Base-by-base conservation (phyloP, 2,113 vertebrate genomes). In the Illadopsis cleaveri region DNA sequence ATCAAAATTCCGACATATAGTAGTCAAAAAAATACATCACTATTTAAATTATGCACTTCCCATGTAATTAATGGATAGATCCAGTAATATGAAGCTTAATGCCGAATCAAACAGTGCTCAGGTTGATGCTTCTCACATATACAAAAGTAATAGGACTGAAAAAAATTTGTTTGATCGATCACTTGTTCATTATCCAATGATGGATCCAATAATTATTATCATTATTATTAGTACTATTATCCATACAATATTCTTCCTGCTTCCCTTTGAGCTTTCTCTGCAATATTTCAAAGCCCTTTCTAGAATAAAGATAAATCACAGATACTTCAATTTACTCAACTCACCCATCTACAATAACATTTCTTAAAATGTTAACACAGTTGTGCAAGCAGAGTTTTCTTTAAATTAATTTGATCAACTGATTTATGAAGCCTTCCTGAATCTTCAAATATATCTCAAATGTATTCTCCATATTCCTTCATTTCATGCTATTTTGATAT, bases 351-450 rank as follows among this genome's bases (percentile, higher is more conserved):
- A 61, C 33, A 86, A 51, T n/a, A 47, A n/a, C 13, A 33, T 78
- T 96, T 69, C 27, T 76, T 61, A 69, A 78, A 69, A 78, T 71
- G 53, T 77, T 53, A 91, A 64, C 13, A 70, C 27, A 65, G 16
- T 10, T 71, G 68, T n/a, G 6, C 78, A 66, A 71, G 24, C 40
- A 83, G 64, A 91, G 40, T 62, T 78, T 57, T 80, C 37, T 50
- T 91, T 85, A 76, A 95, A 86, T 47, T 89, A 69, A 90, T n/a
- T 77, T 77, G 40, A 91, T 75, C 50, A 94, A 69, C 37, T 61
- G 20, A 93, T 72, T 45, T 6, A 33, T 56, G 19, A 38, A 87
- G 35, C 9, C n/a, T 70, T 56, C 54, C 8, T 77, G 35, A 35
- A 50, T 86, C 38, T 93, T 91, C 82, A 94, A 47, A 47, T 65